Conservation (phyloP, 2,797 vertebrate genomes). For the Benthosema pterotum region DNA sequence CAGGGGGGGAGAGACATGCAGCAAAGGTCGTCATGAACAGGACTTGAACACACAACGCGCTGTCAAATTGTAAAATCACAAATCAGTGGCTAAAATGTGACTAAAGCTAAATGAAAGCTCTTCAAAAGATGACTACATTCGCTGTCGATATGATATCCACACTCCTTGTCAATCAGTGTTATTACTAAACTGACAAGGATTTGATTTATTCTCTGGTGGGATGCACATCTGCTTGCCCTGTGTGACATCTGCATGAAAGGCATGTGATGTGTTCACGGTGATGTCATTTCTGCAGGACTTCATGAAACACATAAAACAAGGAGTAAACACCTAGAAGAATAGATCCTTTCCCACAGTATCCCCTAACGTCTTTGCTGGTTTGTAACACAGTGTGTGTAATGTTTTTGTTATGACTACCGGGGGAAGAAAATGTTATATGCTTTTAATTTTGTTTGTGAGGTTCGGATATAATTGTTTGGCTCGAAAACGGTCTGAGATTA, state of each 20-base stretch:
- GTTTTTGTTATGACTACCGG: neutral
- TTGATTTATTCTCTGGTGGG: conserved; percentile 43
- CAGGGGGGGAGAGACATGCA: no score
- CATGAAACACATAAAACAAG: neutral
- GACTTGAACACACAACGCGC: no score
- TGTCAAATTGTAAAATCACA: no score
- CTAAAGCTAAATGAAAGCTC: no score
- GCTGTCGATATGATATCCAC: no score
- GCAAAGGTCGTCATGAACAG: no score
- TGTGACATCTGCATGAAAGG: conserved; percentile 20
- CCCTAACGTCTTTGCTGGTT: neutral
- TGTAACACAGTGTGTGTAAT: neutral
- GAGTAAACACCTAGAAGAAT: neutral
- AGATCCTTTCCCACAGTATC: neutral
- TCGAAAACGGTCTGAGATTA: neutral
- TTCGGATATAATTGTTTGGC: conserved; percentile 6
- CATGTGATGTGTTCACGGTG: neutral
- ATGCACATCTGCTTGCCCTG: conserved; percentile 27
- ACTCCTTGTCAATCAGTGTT: no score
- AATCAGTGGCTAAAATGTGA: no score
- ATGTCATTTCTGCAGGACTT: neutral
- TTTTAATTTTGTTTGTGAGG: neutral
- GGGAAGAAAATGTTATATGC: neutral
- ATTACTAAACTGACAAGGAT: no score
- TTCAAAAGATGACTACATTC: no score